Evolutionary conservation across 2,888 invertebrate genomes (phyloP), one percentile per base, ranked within the genome.

Genomic region (Carpatolechia fugitivella): DNA sequence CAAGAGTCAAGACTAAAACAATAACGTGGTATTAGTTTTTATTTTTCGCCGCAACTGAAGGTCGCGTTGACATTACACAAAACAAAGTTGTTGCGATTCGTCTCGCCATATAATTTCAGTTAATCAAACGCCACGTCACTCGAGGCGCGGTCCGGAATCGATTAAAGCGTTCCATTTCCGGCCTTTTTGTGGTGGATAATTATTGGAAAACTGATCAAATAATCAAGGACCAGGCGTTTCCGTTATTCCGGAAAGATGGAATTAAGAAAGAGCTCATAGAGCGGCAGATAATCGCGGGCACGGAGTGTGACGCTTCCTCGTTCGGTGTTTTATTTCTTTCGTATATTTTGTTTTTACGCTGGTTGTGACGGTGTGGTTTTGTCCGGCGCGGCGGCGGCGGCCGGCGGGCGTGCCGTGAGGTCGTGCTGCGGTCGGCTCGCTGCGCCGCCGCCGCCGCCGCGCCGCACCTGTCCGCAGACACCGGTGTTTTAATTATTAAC

Each of bases 231-330:
- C 74, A 69, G 66, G 74, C 70, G 78, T 81, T 85, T 85, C 82
- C 81, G 80, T 79, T 76, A 78, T 76, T 72, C 72, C 69, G 68
- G 70, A 69, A 68, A 78, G 76, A 78, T 80, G 74, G 76, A 76
- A 70, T 77, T 68, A 68, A 75, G 75, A 79, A 82, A 82, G 73
- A 80, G 74, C 72, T 80, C 75, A 82, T 80, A 85, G 76, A 69
- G 76, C 82, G 82, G 81, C 82, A 70, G 82, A 85, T 83, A 85
- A 86, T 85, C 85, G 79, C 77, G 66, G 74, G 80, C 70, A 88
- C 87, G 80, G 77, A 86, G 81, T 90, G 90, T 88, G 85, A 89
- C 89, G 82, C 80, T 89, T 88, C 89, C 88, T 86, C 83, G 79
- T 78, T 76, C 72, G 71, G 76, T 82, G 81, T 80, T 40, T 82